These are phyloP conservation scores for Leucosticte australis DNA, from an alignment of 2,113 vertebrate species.

Conservation along the genomic window DNA sequence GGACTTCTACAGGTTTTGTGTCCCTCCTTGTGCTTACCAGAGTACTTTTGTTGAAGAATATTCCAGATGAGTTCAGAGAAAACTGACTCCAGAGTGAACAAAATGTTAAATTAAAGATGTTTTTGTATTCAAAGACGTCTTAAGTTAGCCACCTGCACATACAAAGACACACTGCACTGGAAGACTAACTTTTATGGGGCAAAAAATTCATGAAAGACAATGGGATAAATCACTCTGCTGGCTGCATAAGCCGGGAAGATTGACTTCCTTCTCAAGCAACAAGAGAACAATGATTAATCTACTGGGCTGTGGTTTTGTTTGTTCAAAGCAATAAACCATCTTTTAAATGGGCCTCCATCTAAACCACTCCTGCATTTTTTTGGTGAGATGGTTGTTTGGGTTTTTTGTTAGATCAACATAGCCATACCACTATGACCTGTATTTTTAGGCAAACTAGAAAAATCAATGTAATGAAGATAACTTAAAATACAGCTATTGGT, in stretches of 20 bases:
- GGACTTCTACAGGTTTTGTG: background rate
- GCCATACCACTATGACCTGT: background rate
- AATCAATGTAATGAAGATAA: background rate
- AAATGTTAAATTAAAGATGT: background rate
- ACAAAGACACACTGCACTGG: background rate
- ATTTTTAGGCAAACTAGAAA: background rate
- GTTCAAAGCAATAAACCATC: background rate
- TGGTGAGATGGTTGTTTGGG: background rate
- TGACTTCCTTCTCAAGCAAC: background rate
- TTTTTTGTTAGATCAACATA: background rate
- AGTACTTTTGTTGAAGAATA: background rate
- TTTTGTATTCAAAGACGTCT: background rate
- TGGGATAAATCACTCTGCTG: background rate
- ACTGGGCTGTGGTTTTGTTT: background rate
- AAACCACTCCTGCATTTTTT: background rate
- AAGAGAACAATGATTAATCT: background rate
- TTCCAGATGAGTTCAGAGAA: background rate
- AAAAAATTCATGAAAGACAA: background rate
- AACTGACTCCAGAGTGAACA: background rate
- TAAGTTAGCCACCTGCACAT: background rate
- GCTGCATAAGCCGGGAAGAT: background rate
- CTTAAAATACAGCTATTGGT: background rate
- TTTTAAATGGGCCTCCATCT: background rate
- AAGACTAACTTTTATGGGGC: background rate
- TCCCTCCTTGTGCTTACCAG: background rate